Conservation (phyloP, 2,888 invertebrate species). For the Eristalis intricaria region DNA sequence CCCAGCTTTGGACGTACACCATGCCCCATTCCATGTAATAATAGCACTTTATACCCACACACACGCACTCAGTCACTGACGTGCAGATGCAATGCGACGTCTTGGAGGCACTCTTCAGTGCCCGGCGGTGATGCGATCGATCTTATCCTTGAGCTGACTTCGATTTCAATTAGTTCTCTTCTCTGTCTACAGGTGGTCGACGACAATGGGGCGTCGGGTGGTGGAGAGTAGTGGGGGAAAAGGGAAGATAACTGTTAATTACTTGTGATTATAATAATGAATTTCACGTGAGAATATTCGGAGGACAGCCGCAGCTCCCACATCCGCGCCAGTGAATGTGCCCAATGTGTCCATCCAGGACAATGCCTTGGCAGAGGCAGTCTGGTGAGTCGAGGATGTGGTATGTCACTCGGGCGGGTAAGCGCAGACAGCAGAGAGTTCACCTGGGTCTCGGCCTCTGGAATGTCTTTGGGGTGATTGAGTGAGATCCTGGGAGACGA, state of each 20-base stretch:
- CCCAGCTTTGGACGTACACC: slow-evolving; percentile 5
- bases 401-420: background rate
- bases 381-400: background rate
- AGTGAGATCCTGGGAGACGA: background rate
- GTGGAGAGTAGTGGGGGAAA: background rate
- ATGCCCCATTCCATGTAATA: background rate
- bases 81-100: background rate
- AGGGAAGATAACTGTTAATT: slow-evolving; percentile 55
- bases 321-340: background rate
- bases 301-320: slow-evolving; percentile 4
- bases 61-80: slow-evolving; percentile 18
- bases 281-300: slow-evolving; percentile 67
- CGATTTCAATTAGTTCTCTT: slow-evolving; percentile 56
- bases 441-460: background rate
- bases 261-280: slow-evolving; percentile 66
- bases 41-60: slow-evolving; percentile 1
- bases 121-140: slow-evolving; percentile 8
- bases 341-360: background rate
- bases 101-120: slow-evolving; percentile 29
- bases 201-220: no score
- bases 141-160: slow-evolving; percentile 47
- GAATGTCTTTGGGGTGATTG: background rate
- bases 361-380: no score
- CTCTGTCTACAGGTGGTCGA: slow-evolving; percentile 3
- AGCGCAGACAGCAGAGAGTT: background rate